Evolutionary conservation across 2,113 vertebrate species (phyloP).

Genomic region (Scalopus aquaticus): DNA sequence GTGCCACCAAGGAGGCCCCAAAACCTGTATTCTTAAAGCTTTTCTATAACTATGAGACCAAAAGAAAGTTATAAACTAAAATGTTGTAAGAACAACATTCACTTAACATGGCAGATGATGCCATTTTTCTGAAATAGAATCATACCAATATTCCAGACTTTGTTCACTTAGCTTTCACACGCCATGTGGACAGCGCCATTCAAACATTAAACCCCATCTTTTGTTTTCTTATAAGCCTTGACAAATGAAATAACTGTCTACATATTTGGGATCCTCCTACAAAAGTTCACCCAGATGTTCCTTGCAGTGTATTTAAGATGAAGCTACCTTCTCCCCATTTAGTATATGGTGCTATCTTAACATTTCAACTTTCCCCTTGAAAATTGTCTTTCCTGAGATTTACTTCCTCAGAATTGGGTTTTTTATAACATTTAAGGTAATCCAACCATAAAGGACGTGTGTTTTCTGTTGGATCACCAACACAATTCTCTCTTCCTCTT

Average conservation of each 20-base stretch:
- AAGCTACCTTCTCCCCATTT: neutral
- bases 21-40: neutral
- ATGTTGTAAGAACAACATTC: neutral
- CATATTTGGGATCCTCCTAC: neutral
- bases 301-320: neutral
- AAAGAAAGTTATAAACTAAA: conserved; percentile 15
- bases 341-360: neutral
- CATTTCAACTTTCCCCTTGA: neutral
- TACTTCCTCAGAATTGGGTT: neutral
- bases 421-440: neutral
- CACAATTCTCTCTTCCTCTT: neutral
- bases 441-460: neutral
- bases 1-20: no score
- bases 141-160: neutral
- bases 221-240: neutral
- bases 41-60: neutral
- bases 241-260: neutral
- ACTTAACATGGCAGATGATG: neutral
- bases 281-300: neutral
- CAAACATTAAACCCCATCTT: neutral
- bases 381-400: neutral
- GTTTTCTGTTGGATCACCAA: neutral
- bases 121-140: conserved; percentile 7
- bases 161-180: neutral
- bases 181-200: neutral